phyloP scores from a whole-genome alignment of 2,797 vertebrate species.

The Botia almorhae region DNA sequence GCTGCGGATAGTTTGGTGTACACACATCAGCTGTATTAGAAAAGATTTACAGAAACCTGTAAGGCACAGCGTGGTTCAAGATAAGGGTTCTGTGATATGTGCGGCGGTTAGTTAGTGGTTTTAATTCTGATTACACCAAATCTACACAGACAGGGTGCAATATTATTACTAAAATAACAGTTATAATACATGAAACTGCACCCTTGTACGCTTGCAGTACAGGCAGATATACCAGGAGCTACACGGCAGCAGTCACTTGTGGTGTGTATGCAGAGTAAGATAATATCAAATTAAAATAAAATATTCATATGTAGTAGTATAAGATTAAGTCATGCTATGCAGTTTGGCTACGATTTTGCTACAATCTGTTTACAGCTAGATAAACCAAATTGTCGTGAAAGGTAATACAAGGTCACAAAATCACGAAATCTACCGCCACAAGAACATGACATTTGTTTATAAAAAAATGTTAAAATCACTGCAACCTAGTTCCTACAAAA shows the following conservation, averaged over 20 bases:
- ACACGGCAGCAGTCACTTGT: too few relatives aligned
- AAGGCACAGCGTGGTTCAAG: slow-evolving; percentile 4
- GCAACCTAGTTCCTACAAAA: background rate
- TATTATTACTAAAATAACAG: background rate
- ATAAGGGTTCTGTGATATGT: background rate
- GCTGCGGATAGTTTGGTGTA: too few relatives aligned
- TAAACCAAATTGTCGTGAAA: background rate
- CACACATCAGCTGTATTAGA: too few relatives aligned
- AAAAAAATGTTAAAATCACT: background rate
- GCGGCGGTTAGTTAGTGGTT: slow-evolving; percentile 51
- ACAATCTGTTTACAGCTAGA: background rate
- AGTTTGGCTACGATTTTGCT: slow-evolving; percentile 37
- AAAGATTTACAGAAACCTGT: background rate
- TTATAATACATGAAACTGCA: too few relatives aligned
- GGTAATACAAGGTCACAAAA: background rate
- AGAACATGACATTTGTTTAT: background rate
- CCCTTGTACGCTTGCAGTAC: background rate
- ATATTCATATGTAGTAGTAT: background rate
- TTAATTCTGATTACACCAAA: slow-evolving; percentile 5
- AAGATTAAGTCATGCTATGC: slow-evolving; percentile 30
- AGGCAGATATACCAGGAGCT: too few relatives aligned
- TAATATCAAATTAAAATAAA: slow-evolving; percentile 7
- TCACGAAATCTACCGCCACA: slow-evolving; percentile 19
- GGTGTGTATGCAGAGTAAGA: background rate
- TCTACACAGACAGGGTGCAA: background rate